These are phyloP conservation scores for Odontothrips loti DNA, from an alignment of 2,888 invertebrate species.

Conservation along the genomic window DNA sequence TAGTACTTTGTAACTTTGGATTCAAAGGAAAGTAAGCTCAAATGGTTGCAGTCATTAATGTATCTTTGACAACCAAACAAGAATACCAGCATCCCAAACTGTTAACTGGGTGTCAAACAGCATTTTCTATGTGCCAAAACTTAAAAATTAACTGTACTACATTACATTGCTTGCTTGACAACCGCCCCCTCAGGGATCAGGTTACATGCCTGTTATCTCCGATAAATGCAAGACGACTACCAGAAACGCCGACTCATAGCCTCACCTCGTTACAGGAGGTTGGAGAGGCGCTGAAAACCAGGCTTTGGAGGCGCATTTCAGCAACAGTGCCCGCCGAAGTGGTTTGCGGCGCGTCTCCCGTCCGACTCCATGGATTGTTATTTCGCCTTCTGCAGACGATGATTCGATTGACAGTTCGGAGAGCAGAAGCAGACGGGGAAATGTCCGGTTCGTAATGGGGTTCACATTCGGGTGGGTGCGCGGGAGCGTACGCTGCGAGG, in stretches of 20 bases:
- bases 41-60: too few species aligned
- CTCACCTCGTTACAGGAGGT: neutral
- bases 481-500: too few species aligned
- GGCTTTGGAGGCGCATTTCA: neutral
- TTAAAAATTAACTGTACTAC: neutral
- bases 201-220: neutral
- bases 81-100: too few species aligned
- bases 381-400: neutral
- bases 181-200: neutral
- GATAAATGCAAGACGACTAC: neutral
- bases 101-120: too few species aligned
- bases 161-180: constrained; percentile 2
- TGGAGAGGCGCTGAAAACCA: too few species aligned
- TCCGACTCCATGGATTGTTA: neutral
- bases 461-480: neutral
- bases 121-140: too few species aligned
- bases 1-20: too few species aligned
- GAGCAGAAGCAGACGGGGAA: neutral
- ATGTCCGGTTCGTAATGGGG: neutral
- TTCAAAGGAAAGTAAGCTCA: too few species aligned
- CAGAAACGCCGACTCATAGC: neutral
- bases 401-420: constrained; percentile 5
- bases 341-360: neutral
- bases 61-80: too few species aligned
- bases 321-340: neutral